A percentile compares a stretch with the other conserved stretches of the same genome.
These are phyloP conservation scores for Alca torda DNA, from an alignment of 2,797 vertebrate genomes.

Conservation along the genomic window DNA sequence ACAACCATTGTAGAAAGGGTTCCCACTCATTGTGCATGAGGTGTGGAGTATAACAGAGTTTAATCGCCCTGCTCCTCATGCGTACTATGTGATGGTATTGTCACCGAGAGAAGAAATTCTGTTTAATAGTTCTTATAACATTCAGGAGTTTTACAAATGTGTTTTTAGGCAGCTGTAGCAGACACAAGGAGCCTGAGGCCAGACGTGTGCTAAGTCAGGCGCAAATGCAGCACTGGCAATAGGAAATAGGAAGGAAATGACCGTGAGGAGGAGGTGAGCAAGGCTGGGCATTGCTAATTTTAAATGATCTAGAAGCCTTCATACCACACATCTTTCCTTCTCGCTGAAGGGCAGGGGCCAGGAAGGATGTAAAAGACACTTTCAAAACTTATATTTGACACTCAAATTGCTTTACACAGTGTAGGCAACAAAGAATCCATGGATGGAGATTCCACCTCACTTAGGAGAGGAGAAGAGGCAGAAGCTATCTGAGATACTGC, in stretches of 20 bases:
- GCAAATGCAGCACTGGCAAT: background rate
- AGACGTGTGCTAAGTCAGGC: background rate
- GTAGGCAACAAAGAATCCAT: background rate
- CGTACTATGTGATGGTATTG: background rate
- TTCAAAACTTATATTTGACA: background rate
- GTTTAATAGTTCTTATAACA: background rate
- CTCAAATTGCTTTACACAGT: background rate
- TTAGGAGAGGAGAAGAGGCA: background rate
- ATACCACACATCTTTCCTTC: background rate
- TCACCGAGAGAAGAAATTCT: background rate
- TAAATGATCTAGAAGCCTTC: background rate
- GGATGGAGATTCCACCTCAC: background rate
- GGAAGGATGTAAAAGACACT: background rate
- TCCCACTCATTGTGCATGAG: background rate
- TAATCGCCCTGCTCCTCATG: background rate
- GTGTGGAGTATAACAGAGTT: background rate
- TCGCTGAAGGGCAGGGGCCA: background rate
- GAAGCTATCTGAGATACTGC: background rate
- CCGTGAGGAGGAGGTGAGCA: background rate
- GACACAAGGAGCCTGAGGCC: background rate
- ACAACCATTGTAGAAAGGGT: background rate
- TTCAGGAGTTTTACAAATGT: background rate
- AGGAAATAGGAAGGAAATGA: background rate
- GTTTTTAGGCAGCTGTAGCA: background rate
- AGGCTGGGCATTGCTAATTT: background rate